Evolutionary conservation across 2,888 invertebrate genomes (phyloP).

Genomic region (Cerastis rubricosa): DNA sequence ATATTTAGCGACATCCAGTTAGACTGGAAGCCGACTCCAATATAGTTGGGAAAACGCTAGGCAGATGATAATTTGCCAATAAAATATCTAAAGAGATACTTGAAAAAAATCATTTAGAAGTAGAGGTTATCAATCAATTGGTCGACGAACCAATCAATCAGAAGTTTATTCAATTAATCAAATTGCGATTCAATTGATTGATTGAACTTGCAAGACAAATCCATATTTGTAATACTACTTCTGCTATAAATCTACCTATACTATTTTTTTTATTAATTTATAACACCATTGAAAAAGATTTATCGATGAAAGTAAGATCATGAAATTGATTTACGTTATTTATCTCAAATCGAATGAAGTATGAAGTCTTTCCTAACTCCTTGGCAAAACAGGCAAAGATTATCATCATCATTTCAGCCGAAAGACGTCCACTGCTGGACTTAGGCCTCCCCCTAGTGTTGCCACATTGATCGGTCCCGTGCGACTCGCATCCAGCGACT

Average conservation of each 20-base stretch:
- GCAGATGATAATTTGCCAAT: background rate
- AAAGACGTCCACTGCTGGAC: too few relatives aligned
- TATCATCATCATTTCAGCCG: too few relatives aligned
- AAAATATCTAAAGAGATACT: background rate
- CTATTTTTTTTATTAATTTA: background rate
- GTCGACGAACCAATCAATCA: constrained; percentile 10
- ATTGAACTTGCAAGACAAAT: background rate
- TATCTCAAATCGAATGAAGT: background rate
- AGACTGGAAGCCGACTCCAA: background rate
- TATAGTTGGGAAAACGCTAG: background rate
- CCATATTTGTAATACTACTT: background rate
- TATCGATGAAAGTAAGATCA: background rate
- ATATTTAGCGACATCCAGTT: background rate
- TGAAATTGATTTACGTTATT: background rate
- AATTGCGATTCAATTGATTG: background rate
- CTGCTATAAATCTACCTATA: background rate
- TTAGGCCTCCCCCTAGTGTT: too few relatives aligned
- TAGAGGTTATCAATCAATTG: constrained; percentile 4
- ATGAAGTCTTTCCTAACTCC: background rate
- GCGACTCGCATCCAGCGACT: too few relatives aligned
- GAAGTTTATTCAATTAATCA: constrained; percentile 14
- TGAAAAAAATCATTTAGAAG: background rate
- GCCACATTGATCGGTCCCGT: too few relatives aligned
- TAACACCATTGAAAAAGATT: background rate
- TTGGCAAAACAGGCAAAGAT: background rate